phyloP scores from a whole-genome alignment of 2,113 vertebrate species.

The Odontophorus gujanensis region DNA sequence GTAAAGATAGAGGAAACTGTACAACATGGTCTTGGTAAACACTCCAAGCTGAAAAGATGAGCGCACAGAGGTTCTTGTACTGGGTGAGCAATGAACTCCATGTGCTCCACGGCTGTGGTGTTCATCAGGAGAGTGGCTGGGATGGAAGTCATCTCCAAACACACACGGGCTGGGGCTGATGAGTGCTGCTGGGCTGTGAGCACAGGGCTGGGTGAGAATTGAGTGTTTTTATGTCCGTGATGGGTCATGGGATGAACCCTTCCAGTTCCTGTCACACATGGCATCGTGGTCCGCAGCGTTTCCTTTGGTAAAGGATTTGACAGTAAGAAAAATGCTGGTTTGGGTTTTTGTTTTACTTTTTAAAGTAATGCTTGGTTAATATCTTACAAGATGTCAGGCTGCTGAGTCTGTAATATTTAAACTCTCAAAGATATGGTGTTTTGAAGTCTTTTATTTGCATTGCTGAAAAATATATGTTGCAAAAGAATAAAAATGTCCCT shows the following conservation, averaged over 20 bases:
- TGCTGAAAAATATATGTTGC: neutral
- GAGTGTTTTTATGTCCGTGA: fast-evolving
- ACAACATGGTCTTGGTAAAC: neutral
- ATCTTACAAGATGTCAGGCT: neutral
- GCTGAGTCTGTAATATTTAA: neutral
- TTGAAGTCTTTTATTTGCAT: neutral
- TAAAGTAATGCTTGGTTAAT: neutral
- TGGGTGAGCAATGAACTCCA: neutral
- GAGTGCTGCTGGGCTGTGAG: neutral
- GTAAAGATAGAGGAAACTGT: neutral
- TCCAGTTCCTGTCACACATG: neutral
- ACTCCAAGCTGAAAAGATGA: neutral
- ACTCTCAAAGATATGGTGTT: neutral
- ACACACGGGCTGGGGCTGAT: neutral
- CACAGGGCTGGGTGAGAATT: neutral
- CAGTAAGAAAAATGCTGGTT: neutral
- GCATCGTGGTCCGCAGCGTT: neutral
- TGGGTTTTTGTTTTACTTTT: no score
- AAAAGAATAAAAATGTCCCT: neutral
- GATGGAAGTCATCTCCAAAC: neutral
- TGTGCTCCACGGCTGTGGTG: neutral
- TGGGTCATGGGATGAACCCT: neutral
- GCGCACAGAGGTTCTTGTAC: fast-evolving
- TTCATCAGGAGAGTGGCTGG: neutral
- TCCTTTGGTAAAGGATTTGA: neutral